Percentiles rank a stretch among this genome's conserved stretches.
Conservation (phyloP, 2,113 vertebrate genomes). For the Rhadina sibilatrix region DNA sequence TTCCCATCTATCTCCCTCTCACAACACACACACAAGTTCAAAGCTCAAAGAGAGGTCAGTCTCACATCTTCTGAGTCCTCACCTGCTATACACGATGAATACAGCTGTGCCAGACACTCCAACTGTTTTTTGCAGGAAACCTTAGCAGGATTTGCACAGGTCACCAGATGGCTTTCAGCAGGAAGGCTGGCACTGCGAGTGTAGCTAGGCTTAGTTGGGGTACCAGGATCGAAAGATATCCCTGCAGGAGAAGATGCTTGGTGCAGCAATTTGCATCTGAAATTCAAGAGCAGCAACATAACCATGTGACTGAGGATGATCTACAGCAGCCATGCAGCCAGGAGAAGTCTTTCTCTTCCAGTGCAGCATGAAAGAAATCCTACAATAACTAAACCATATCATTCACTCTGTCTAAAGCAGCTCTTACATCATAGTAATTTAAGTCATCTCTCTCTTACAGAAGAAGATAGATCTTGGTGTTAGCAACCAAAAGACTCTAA, state of each 20-base stretch:
- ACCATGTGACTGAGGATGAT: not conserved
- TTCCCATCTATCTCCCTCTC: not conserved
- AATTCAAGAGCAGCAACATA: slow-evolving; percentile 39
- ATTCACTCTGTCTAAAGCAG: not conserved
- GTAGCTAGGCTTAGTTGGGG: slow-evolving; percentile 73
- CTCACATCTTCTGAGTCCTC: not conserved
- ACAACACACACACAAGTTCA: not conserved
- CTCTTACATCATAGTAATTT: not conserved
- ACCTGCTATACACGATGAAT: slow-evolving; percentile 92
- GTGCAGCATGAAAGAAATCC: not conserved
- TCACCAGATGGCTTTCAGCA: slow-evolving; percentile 72
- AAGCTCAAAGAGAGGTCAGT: not conserved
- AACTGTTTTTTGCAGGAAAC: slow-evolving; percentile 84
- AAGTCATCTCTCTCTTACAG: not conserved
- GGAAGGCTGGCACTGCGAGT: slow-evolving; percentile 70
- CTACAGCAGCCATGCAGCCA: not conserved
- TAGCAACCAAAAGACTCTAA: not conserved
- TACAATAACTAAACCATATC: not conserved
- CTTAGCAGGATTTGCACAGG: slow-evolving; percentile 78
- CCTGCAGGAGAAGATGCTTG: slow-evolving; percentile 73
- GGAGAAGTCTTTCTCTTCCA: not conserved
- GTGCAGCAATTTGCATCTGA: slow-evolving; percentile 86
- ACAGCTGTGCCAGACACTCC: slow-evolving; percentile 85
- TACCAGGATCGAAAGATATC: slow-evolving; percentile 67
- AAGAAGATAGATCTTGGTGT: not conserved